A percentile compares a stretch with the other conserved stretches of the same genome.
Conservation (phyloP, 64 coral and sea anemone species). For the Porites australiensis region DNA sequence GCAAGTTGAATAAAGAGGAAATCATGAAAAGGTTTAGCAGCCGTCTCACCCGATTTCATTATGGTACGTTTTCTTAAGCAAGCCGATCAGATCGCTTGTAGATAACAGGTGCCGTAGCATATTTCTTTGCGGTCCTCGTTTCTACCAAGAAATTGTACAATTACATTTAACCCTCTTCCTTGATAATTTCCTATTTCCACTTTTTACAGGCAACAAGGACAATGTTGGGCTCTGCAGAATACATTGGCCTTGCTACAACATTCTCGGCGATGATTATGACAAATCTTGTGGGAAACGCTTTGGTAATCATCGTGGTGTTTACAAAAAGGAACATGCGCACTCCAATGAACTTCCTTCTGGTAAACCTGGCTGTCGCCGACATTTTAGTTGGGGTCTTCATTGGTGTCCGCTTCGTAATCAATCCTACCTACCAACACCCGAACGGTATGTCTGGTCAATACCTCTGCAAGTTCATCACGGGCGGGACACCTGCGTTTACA, state of each 20-base stretch:
- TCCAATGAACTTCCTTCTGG: conserved; percentile 25
- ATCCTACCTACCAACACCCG: conserved; percentile 8
- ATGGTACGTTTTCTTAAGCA: no score
- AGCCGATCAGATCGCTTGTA: no score
- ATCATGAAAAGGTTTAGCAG: no score
- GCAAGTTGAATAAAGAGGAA: no score
- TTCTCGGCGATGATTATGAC: conserved; percentile 25
- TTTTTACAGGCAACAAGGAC: no score
- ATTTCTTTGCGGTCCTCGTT: no score
- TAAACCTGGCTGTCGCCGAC: conserved; percentile 35
- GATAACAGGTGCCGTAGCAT: no score
- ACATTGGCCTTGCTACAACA: not conserved
- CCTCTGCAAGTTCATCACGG: not conserved
- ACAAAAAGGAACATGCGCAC: conserved; percentile 19
- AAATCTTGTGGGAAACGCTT: not conserved
- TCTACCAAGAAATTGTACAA: no score
- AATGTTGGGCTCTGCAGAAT: not conserved
- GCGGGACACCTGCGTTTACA: not conserved
- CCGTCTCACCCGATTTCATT: no score
- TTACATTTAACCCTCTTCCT: no score
- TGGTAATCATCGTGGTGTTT: conserved; percentile 23
- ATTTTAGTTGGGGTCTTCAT: conserved; percentile 26
- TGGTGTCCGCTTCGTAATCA: not conserved
- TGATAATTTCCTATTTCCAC: no score
- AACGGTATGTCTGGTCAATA: not conserved